Evolutionary conservation across 2,888 invertebrate genomes (phyloP), one percentile per base, ranked within the genome.

Genomic region (Caenorhabditis parvicauda): DNA sequence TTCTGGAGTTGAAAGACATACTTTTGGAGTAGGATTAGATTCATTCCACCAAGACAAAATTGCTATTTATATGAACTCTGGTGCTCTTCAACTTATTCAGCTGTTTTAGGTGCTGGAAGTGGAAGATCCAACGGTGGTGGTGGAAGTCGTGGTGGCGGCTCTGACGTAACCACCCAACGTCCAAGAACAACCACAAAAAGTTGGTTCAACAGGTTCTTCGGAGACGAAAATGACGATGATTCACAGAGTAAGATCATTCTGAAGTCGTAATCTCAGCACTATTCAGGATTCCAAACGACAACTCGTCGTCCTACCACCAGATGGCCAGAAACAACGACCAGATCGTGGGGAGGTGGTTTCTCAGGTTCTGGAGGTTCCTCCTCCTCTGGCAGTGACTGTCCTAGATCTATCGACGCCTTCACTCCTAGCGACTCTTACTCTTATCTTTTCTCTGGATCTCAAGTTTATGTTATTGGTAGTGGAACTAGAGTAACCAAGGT

Each of bases 401-500:
- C 70, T 5, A 52, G 35, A 5, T 56, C 43, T 7, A 53, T 73
- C 39, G 72, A 74, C 44, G 72, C 71, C 17, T 66, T 59, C 50
- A 67, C 71, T 9, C 64, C 67, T 1, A 67, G 72, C 42, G 65
- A 65, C 32, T 59, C 63, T 12, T 70, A 59, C 47, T 64, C 63
- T 17, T 77, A 77, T 44, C 57, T 77, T 7, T 75, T 77, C 56
- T 68, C 67, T 1, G 75, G 75, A 14, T 56, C 56, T 12, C 70
- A 70, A 46, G 77, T 77, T 4, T 76, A 68, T 51, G 56, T 67
- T 24, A 56, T 77, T 4, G n/a, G n/a, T n/a, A 64, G 63, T 42
- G 69, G 70, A 0, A 64, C 50, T 5, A 50, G 57, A 47, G 59
- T 70, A 14, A 59, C 61, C 9, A 67, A 67, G 49, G 60, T n/a